Base-by-base conservation (phyloP, 2,797 vertebrate species). In the Malacoctenus gilli region DNA sequence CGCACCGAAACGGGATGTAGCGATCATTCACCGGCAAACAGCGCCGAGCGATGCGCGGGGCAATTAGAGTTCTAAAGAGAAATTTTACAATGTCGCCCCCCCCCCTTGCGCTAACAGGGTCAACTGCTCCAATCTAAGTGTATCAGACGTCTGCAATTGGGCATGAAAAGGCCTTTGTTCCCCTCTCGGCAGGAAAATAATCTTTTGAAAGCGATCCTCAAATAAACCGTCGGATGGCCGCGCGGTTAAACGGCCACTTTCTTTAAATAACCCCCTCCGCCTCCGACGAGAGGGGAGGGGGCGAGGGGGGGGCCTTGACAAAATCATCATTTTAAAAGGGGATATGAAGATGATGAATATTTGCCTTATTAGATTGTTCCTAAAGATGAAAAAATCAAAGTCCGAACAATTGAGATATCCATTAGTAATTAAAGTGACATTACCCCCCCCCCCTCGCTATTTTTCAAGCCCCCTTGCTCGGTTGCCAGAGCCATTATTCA, bases 401-500 rank as follows among this genome's bases (percentile, higher is more conserved):
- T 68, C 85, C 68, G 81, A 87, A 89, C 87, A 90, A 91, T 88
- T 69, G 85, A 85, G 83, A 73, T 80, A 86, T 88, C 89, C 91
- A 92, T 92, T 90, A 90, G 89, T 89, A 92, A 93, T 93, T 93
- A 92, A 91, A 92, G 59, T 86, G 81, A 89, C 87, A 90, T 92
- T 91, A 88, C 80, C 79, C 82, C 25, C 9, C 25, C 25, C 83
- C 80, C 68, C 60, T 75, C 75, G 78, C 57, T 79, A n/a, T 83
- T 82, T 83, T 85, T 85, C 70, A 52, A 64, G 53, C 77, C 77
- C 62, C 67, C 49, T n/a, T n/a, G 78, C 83, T 56, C 39, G 75
- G 48, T 85, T 88, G 87, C 89, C 90, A 88, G 79, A 83, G 71
- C 85, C 88, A 90, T 93, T 87, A 90, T 91, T 91, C 87, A 85